Conservation (phyloP, 2,888 invertebrate species). For the Drosophila tanythrix region DNA sequence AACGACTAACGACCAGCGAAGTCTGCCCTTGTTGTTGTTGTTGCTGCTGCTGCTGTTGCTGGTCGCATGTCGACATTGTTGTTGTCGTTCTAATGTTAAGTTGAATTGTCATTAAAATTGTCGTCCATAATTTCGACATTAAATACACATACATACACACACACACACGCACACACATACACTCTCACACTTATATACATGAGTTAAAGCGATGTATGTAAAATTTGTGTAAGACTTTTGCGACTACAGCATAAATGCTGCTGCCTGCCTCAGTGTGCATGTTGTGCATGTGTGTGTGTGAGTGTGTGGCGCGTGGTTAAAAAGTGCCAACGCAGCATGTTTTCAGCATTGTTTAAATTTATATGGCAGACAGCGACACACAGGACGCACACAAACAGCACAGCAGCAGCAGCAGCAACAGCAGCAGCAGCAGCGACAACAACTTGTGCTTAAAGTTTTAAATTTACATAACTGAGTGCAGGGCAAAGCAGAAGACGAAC, state of each 20-base stretch:
- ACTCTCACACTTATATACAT: neutral
- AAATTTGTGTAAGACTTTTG: constrained; percentile 73
- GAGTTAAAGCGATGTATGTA: constrained; percentile 53
- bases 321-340: constrained; percentile 79
- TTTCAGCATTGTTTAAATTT: constrained; percentile 80
- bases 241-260: constrained; percentile 73
- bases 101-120: constrained; percentile 82
- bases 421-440: constrained; percentile 47
- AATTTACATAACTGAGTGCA: constrained; percentile 72
- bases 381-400: constrained; percentile 15
- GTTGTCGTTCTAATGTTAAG: constrained; percentile 81
- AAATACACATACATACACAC: constrained; percentile 69
- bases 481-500: constrained; percentile 12
- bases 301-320: constrained; percentile 72
- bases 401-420: constrained; percentile 21
- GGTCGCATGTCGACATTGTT: constrained; percentile 58
- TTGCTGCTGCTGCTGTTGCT: constrained; percentile 52
- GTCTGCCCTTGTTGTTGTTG: constrained; percentile 55
- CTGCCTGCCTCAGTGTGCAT: constrained; percentile 26
- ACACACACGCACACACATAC: constrained; percentile 19
- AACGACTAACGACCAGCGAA: constrained; percentile 69
- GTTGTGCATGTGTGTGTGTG: constrained; percentile 22
- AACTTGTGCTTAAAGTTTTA: constrained; percentile 77
- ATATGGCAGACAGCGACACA: constrained; percentile 58
- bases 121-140: constrained; percentile 82